These are phyloP conservation scores for Tipula lateralis DNA, from an alignment of 2,888 invertebrate genomes.

Conservation along the genomic window DNA sequence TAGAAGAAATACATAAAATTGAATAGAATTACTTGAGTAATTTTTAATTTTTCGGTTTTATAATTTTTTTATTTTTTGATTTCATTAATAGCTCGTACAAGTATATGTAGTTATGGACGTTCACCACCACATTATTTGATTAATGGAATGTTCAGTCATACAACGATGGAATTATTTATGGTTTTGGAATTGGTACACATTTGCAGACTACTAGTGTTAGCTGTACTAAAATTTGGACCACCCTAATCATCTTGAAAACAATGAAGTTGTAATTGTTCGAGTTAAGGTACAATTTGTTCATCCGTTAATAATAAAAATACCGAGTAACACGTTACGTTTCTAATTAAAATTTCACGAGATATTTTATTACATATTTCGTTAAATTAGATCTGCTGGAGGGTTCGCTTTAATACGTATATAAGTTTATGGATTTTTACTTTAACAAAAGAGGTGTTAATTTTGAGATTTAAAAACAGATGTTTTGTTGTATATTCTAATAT, in stretches of 20 bases:
- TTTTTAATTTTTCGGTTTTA: conserved; percentile 4
- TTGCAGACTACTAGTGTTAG: not conserved
- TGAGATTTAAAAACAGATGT: not conserved
- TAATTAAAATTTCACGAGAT: conserved; percentile 13
- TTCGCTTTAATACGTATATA: not conserved
- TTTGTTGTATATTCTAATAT: not conserved
- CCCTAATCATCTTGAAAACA: not conserved
- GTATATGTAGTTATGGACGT: not conserved
- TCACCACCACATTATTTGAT: conserved; percentile 24
- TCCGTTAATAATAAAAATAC: not conserved
- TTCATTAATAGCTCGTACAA: conserved; percentile 12
- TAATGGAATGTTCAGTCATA: not conserved
- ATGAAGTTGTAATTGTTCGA: too few relatives aligned
- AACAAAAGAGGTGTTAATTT: conserved; percentile 1
- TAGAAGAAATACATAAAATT: conserved; percentile 19
- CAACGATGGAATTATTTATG: not conserved
- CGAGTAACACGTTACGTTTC: not conserved
- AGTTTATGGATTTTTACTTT: not conserved
- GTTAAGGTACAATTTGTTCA: not conserved
- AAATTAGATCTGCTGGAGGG: not conserved
- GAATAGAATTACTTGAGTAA: conserved; percentile 24
- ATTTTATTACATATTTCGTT: not conserved
- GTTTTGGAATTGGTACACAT: not conserved
- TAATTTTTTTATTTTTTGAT: not conserved
- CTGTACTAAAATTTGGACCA: not conserved